Evolutionary conservation across 2,888 invertebrate species (phyloP).

Genomic region (Xestia ashworthii): DNA sequence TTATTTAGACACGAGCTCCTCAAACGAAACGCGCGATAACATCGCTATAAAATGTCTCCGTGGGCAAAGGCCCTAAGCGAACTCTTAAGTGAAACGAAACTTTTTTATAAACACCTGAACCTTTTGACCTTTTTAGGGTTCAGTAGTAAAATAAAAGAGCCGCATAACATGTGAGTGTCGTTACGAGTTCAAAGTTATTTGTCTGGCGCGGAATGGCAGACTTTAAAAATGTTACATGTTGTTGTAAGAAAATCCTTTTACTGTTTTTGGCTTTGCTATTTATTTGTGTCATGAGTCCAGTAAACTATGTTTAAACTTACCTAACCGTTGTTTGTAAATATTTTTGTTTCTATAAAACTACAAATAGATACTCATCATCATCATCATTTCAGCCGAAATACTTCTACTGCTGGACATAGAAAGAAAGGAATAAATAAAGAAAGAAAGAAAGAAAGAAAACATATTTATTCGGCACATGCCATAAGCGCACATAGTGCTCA

Average conservation of each 20-base stretch:
- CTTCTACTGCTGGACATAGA: no score
- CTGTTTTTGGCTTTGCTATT: no score
- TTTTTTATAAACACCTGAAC: slow-evolving; percentile 24
- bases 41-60: neutral
- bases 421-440: no score
- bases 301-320: neutral
- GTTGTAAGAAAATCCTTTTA: neutral
- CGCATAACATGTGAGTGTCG: neutral
- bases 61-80: neutral
- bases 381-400: no score
- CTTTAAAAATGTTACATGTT: neutral
- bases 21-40: neutral
- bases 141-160: neutral
- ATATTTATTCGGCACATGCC: no score
- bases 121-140: slow-evolving; percentile 23
- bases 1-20: no score
- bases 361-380: no score
- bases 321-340: neutral
- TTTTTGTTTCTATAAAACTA: neutral
- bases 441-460: no score
- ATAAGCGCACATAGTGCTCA: no score
- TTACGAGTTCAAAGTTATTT: neutral
- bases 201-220: neutral
- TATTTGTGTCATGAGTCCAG: neutral
- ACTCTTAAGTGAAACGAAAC: slow-evolving; percentile 21